Base-by-base conservation (phyloP, 2,797 vertebrate genomes). In the Helicolenus hilgendorfi region DNA sequence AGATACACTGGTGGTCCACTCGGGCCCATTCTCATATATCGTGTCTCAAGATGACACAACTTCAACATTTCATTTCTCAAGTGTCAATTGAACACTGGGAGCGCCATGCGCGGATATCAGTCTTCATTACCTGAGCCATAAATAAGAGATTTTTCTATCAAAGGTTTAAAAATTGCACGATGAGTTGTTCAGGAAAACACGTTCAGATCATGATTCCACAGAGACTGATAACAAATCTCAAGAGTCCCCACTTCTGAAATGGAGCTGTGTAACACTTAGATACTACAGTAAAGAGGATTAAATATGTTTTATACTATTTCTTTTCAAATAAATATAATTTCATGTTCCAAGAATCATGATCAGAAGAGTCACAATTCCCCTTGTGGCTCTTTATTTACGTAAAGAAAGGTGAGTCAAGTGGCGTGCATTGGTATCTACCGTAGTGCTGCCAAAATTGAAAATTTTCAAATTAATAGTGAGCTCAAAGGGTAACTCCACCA, bases 1-100 rank as follows among this genome's bases (percentile, higher is more conserved):
- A 94, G 85, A 96, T 85, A 82, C 80, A 88, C 73, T 45, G 2
- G 41, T 84, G 59, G 72, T 87, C 67, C 72, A 62, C 22, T 81
- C 27, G 4, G 79, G 38, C 75, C 83, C 71, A 73, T 72, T 85
- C 53, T 82, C 36, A 58, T 55, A 85, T 73, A 67, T 33, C 63
- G 15, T 35, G 55, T 83, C 83, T 88, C 55, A 49, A 77, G 79
- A 64, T 82, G 69, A 81, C 86, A 65, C 60, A 78, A 73, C 63
- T 73, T 81, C 68, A 53, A 74, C 70, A 75, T 92, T 80, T 92
- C 33, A 80, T 89, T 88, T 88, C 74, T 81, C 65, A 56, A 73
- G 84, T 83, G 29, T 59, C 81, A 78, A 55, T 6, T 81, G 29
- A 65, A 27, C 33, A 45, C 13, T n/a, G 29, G 2, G 29, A 77